phyloP scores from a whole-genome alignment of 2,888 invertebrate genomes.

The Trissoscelio sp. region DNA sequence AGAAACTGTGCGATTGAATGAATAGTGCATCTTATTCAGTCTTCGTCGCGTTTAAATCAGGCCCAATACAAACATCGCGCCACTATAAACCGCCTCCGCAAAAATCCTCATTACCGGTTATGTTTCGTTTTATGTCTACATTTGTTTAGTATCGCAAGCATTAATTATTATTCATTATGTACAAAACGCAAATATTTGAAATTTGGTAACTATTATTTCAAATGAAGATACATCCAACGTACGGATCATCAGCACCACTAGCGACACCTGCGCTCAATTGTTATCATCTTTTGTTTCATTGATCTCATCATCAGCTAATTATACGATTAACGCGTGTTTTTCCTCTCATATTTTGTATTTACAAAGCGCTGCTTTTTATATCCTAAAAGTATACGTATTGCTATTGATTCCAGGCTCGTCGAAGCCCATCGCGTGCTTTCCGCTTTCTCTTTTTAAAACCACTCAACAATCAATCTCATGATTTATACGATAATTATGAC shows the following conservation, averaged over 20 bases:
- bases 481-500: constrained; percentile 42
- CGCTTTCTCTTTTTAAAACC: constrained; percentile 19
- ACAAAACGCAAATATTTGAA: constrained; percentile 43
- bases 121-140: constrained; percentile 56
- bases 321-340: constrained; percentile 19
- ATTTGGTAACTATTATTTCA: constrained; percentile 11
- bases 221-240: constrained; percentile 22
- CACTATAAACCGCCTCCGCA: neutral
- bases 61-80: constrained; percentile 17
- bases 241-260: constrained; percentile 29
- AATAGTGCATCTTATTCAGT: constrained; percentile 56
- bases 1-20: constrained; percentile 10
- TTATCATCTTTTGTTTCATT: neutral
- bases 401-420: constrained; percentile 44
- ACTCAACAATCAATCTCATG: constrained; percentile 50
- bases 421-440: constrained; percentile 4
- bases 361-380: constrained; percentile 62
- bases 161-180: constrained; percentile 44
- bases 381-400: constrained; percentile 65
- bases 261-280: constrained; percentile 48
- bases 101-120: constrained; percentile 6
- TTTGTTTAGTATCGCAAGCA: constrained; percentile 21
- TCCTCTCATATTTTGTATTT: constrained; percentile 32
- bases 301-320: constrained; percentile 26
- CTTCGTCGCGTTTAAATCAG: constrained; percentile 54